Percentiles rank a stretch among this genome's conserved stretches.
Evolutionary conservation across 2,113 vertebrate genomes (phyloP).

Genomic region (Siphamia tubifer): DNA sequence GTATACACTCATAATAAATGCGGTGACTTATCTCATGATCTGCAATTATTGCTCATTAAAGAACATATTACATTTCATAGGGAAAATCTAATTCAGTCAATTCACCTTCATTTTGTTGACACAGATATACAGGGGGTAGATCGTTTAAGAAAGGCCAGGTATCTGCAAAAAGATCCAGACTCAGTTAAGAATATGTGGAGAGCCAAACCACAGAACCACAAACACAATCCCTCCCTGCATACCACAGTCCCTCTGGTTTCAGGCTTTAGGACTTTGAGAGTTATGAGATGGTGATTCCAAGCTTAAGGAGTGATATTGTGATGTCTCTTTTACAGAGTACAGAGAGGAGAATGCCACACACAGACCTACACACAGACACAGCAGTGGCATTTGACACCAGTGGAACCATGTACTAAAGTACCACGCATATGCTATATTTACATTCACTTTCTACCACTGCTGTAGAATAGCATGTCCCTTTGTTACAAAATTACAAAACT

Average conservation of each 20-base stretch:
- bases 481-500: too few species aligned
- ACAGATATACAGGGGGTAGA: neutral
- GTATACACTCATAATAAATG: constrained; percentile 6
- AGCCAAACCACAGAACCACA: constrained; percentile 19
- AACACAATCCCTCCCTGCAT: neutral
- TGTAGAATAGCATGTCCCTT: too few species aligned
- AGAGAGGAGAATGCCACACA: constrained; percentile 31
- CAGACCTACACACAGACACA: neutral
- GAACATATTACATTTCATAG: constrained; percentile 29
- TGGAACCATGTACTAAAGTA: too few species aligned
- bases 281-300: constrained; percentile 39
- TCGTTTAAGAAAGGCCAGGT: neutral
- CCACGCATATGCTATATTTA: too few species aligned
- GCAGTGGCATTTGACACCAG: neutral
- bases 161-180: constrained; percentile 7
- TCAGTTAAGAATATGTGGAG: constrained; percentile 8
- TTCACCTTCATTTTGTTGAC: neutral
- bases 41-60: constrained; percentile 33
- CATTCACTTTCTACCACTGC: too few species aligned
- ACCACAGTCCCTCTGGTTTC: constrained; percentile 13
- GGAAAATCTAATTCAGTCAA: constrained; percentile 30
- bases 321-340: constrained; percentile 13
- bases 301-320: constrained; percentile 11
- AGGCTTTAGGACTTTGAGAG: constrained; percentile 36
- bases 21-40: constrained; percentile 5